Evolutionary conservation across 2,113 vertebrate genomes (phyloP).

Genomic region (Oreotrochilus melanogaster): DNA sequence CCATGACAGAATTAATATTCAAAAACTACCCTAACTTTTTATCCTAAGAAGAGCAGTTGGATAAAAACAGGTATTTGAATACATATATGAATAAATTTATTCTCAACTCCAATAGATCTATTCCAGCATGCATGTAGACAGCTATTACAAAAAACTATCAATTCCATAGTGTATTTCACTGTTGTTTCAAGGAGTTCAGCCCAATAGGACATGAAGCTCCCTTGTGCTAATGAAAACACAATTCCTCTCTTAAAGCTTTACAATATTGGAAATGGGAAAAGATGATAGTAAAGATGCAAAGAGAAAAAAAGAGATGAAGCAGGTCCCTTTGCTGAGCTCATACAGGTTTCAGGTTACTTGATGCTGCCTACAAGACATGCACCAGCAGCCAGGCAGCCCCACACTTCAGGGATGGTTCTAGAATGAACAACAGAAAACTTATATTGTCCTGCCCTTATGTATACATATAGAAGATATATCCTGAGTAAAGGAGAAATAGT

Average conservation of each 20-base stretch:
- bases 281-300: not conserved
- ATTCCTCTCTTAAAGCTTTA: not conserved
- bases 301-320: not conserved
- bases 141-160: not conserved
- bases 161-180: not conserved
- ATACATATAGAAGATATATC: not conserved
- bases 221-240: not conserved
- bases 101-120: not conserved
- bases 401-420: not conserved
- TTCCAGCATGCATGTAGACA: not conserved
- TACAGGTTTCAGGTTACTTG: not conserved
- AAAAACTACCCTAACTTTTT: not conserved
- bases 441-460: not conserved
- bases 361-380: not conserved
- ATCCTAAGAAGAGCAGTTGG: not conserved
- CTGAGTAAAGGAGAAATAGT: not conserved
- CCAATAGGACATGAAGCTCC: not conserved
- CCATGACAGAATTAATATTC: not conserved
- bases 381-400: not conserved
- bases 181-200: not conserved
- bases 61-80: not conserved
- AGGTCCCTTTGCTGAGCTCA: not conserved
- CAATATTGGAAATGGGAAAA: not conserved
- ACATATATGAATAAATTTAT: not conserved
- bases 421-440: not conserved